Conservation (phyloP, 2,797 vertebrate genomes). For the Crotalus adamanteus region DNA sequence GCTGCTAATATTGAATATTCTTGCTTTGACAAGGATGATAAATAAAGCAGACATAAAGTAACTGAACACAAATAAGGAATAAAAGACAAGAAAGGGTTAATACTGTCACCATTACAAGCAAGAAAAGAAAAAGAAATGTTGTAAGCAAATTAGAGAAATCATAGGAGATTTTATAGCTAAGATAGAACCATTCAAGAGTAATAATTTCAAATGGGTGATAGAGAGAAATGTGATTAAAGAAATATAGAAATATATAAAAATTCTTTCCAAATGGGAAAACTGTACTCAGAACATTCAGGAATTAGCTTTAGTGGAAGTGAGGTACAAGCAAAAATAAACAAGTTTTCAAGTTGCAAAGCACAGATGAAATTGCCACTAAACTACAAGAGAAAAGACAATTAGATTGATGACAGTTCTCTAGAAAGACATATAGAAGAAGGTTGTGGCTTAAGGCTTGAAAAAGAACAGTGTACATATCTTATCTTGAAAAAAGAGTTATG, state of each 20-base stretch:
- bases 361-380: not conserved
- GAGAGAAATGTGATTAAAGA: not conserved
- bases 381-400: not conserved
- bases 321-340: not conserved
- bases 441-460: not conserved
- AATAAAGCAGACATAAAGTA: not conserved
- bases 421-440: not conserved
- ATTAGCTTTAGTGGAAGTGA: not conserved
- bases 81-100: not conserved
- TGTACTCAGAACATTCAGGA: not conserved
- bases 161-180: not conserved
- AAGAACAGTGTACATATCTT: not conserved
- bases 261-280: not conserved
- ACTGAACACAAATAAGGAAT: not conserved
- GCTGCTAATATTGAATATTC: no score
- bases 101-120: not conserved
- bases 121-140: not conserved
- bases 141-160: not conserved
- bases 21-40: not conserved
- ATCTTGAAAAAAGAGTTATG: not conserved
- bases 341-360: not conserved
- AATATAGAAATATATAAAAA: not conserved
- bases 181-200: not conserved
- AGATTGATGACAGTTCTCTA: not conserved
- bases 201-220: not conserved